Base-by-base conservation (phyloP, 2,888 invertebrate genomes). In the Tipula confusa region DNA sequence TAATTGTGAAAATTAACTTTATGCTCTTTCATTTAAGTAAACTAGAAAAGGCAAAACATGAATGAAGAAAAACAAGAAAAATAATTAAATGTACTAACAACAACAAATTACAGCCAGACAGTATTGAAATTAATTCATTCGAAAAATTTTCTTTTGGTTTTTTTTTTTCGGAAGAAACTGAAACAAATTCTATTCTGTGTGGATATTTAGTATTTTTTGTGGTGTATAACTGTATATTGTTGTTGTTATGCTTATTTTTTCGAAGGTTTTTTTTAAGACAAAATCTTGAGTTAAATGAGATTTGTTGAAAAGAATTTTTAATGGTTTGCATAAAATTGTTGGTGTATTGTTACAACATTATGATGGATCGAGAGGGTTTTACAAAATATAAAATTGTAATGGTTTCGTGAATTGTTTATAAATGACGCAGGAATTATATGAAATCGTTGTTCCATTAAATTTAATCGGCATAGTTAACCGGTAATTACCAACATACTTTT, bases 71-170 rank as follows among this genome's bases (percentile, higher is more conserved):
- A 6, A 43, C 43, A 43, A 64, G 64, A 64, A 64, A 64, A 64
- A 64, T 64, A 64, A 64, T 64, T 64, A 64, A 64, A 24, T 7
- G 7, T 64, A 24, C 64, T 11, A 64, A 64, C 64, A 24, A 64
- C 64, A 64, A 64, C 24, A 7, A 64, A 24, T 64, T 24, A 0
- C 9, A 64, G 24, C 64, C 64, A 64, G 64, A 64, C 64, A 64
- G 64, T 64, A 64, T 64, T 64, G 64, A 64, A 64, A 64, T 64
- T 64, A 64, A 64, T 64, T 64, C 64, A 64, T 64, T 64, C 24
- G 64, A 18, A 64, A n/a, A 18, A 64, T 24, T 9, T 43, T 43
- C 2, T n/a, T 64, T 24, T 24, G 24, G 64, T n/a, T 43, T 43
- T 43, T 3, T 43, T 43, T 43, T 48, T 64, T 64, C 24, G 6